Base-by-base conservation (phyloP, 2,888 invertebrate species). In the Caradrina clavipalpis region DNA sequence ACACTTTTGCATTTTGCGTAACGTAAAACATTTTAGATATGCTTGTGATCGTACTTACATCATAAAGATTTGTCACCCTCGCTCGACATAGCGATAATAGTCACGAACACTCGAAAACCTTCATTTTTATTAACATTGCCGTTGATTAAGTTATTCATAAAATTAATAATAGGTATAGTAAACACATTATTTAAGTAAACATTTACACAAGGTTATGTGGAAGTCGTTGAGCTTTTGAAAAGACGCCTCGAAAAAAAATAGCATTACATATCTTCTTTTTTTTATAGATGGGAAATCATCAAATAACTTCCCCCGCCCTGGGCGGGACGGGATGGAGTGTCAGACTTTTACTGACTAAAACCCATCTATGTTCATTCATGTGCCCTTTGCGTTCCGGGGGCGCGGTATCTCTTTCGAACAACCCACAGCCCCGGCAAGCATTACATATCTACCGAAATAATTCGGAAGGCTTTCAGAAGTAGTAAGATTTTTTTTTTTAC, bases 81-180 rank as follows among this genome's bases (percentile, higher is more conserved):
- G 8, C 47, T 42, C n/a, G 8, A 67, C 42, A 39, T 51, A 17
- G 8, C 56, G 58, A 49, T 63, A 59, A 17, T 26, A 31, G 56
- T 57, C 61, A 79, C 62, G 74, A 51, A 51, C 47, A 17, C 17
- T 19, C 21, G 7, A 22, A 51, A 62, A 26, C 35, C 19, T 47
- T 42, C 26, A 10, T 26, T 42, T 39, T 51, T 64, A 55, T 56
- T 50, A 35, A 78, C 22, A 47, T 13, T 72, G 39, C 19, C 1
- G 17, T 51, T 62, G 42, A 67, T 76, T 61, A 61, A 62, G 42
- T 78, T 73, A 78, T 66, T 73, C 54, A 56, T 59, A 13, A 62
- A 73, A 58, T 58, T 58, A n/a, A n/a, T n/a, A n/a, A 55, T 55
- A 65, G 22, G 21, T 45, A 11, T 51, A 51, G 50, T 35, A 3